A percentile compares a stretch with the other conserved stretches of the same genome.
These are phyloP conservation scores for Cinclus cinclus DNA, from an alignment of 2,113 vertebrate genomes.

Conservation along the genomic window DNA sequence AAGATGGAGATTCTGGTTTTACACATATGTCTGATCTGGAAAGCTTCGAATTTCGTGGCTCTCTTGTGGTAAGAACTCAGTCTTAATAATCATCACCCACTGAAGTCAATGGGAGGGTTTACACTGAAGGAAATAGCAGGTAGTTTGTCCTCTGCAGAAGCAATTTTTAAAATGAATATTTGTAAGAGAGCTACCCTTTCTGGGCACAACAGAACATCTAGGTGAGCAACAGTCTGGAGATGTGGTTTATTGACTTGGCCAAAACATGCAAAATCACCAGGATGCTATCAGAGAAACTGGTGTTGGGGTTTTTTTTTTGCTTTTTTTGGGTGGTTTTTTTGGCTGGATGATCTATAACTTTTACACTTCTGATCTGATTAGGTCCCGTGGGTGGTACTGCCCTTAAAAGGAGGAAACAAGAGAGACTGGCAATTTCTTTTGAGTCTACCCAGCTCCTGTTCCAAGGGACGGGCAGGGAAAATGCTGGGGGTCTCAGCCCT, in stretches of 20 bases:
- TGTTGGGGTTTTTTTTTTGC: neutral
- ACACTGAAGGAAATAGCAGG: neutral
- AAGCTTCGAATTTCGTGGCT: constrained; percentile 16
- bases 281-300: neutral
- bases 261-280: neutral
- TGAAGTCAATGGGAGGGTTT: neutral
- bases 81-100: constrained; percentile 2
- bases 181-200: neutral
- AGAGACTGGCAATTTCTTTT: neutral
- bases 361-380: neutral
- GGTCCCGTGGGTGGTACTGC: neutral
- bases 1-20: constrained; percentile 31
- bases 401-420: neutral
- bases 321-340: neutral
- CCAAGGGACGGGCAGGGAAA: neutral
- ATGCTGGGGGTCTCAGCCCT: neutral
- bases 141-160: neutral
- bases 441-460: neutral
- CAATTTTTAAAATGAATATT: neutral
- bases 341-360: neutral
- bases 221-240: neutral
- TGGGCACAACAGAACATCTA: neutral
- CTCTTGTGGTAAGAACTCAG: neutral
- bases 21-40: constrained; percentile 8
- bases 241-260: neutral